Evolutionary conservation across 2,888 invertebrate genomes (phyloP).

Genomic region (Dyspetes luteomarginatus): DNA sequence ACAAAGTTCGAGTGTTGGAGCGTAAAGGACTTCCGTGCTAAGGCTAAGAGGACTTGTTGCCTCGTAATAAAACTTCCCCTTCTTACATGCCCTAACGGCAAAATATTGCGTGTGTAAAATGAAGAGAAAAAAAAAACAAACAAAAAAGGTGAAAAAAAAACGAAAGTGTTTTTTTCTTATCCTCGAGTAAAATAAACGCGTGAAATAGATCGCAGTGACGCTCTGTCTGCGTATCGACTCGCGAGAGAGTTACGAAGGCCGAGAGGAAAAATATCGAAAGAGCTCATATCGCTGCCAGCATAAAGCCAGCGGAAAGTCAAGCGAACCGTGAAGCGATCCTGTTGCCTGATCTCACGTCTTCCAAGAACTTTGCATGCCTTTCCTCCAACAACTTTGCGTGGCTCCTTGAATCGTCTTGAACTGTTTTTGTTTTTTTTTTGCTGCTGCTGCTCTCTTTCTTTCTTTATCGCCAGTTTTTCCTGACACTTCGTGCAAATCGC

Average conservation of each 20-base stretch:
- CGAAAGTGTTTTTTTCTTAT: too few species aligned
- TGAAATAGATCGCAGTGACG: constrained; percentile 29
- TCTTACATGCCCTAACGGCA: too few species aligned
- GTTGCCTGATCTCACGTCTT: constrained; percentile 37
- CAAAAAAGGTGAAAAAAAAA: constrained; percentile 10
- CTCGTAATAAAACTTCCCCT: too few species aligned
- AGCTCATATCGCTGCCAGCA: too few species aligned
- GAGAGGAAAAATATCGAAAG: constrained; percentile 1
- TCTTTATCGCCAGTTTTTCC: background rate
- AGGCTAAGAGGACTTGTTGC: constrained; percentile 47
- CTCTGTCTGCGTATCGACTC: constrained; percentile 25
- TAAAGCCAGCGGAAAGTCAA: constrained; percentile 78
- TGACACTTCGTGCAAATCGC: constrained; percentile 14
- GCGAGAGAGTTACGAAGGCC: constrained; percentile 5
- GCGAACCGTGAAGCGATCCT: constrained; percentile 75
- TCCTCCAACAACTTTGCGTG: constrained; percentile 73
- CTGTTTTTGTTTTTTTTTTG: background rate
- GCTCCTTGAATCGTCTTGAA: constrained; percentile 60
- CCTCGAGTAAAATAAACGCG: too few species aligned
- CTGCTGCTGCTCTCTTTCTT: background rate
- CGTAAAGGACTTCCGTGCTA: constrained; percentile 29
- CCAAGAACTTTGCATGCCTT: constrained; percentile 46
- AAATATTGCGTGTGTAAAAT: too few species aligned
- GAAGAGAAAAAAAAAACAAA: constrained; percentile 39
- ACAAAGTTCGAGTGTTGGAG: too few species aligned